Evolutionary conservation across 2,113 vertebrate genomes (phyloP).

Genomic region (Tretioscincus oriximinensis): DNA sequence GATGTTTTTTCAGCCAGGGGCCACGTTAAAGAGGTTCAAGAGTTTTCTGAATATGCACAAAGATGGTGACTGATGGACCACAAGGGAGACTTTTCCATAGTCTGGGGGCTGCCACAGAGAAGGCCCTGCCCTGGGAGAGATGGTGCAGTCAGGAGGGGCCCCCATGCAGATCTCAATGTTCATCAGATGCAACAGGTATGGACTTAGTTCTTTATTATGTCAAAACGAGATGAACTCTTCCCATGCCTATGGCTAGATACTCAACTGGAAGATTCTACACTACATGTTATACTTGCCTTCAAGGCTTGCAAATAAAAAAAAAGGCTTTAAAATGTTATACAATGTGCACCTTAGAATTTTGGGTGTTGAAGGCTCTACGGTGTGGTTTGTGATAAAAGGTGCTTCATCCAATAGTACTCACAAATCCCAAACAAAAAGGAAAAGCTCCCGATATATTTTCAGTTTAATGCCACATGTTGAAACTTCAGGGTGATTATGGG

Average conservation of each 20-base stretch:
- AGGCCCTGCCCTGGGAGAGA: too few relatives aligned
- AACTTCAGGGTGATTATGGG: constrained; percentile 12
- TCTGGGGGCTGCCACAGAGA: too few relatives aligned
- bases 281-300: neutral
- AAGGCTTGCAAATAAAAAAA: neutral
- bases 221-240: neutral
- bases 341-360: neutral
- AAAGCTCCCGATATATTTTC: neutral
- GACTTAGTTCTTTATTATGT: neutral
- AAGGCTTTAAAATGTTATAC: neutral
- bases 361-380: neutral
- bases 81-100: too few relatives aligned
- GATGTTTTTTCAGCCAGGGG: too few relatives aligned
- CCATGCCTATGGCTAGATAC: neutral
- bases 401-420: neutral
- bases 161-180: neutral
- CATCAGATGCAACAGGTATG: neutral
- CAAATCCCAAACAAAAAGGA: neutral
- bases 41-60: too few relatives aligned
- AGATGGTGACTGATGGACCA: too few relatives aligned
- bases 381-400: neutral
- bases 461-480: neutral
- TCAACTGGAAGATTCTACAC: neutral
- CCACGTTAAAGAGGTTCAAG: too few relatives aligned
- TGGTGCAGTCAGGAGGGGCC: too few relatives aligned